Conservation (phyloP, 2,888 invertebrate species). For the Dilophus febrilis region DNA sequence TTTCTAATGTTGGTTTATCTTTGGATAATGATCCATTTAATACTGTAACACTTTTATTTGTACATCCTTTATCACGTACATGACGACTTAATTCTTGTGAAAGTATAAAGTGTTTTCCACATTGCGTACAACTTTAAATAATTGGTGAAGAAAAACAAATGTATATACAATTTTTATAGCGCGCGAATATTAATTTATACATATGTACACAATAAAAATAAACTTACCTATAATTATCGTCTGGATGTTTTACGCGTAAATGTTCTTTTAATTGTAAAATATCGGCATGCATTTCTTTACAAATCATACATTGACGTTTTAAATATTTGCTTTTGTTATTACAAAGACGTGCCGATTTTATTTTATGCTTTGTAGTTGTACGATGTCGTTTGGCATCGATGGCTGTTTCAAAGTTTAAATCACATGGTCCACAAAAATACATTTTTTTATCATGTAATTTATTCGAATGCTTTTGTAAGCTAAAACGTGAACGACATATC, state of each 20-base stretch:
- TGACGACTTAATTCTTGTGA: constrained; percentile 61
- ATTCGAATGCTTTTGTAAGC: constrained; percentile 50
- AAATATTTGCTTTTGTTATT: constrained; percentile 30
- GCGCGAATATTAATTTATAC: neutral
- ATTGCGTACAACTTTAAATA: constrained; percentile 46
- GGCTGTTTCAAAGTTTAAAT: constrained; percentile 40
- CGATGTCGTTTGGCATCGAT: constrained; percentile 49
- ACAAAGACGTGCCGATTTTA: constrained; percentile 36
- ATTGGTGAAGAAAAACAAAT: constrained; percentile 2
- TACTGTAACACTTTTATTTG: constrained; percentile 3
- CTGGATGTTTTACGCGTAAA: constrained; percentile 40
- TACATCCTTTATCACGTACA: constrained; percentile 41
- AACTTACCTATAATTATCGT: constrained; percentile 42
- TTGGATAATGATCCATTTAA: neutral
- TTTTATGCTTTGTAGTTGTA: constrained; percentile 43
- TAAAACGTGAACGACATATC: constrained; percentile 40
- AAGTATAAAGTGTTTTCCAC: constrained; percentile 49
- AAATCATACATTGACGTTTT: constrained; percentile 42
- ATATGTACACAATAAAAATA: no score
- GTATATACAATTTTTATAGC: neutral
- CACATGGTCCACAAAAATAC: constrained; percentile 53
- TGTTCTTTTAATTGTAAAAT: constrained; percentile 44
- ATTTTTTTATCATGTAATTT: constrained; percentile 39
- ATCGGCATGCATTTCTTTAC: constrained; percentile 35
- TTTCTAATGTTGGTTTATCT: no score